Percentiles rank a stretch among this genome's conserved stretches.
These are phyloP conservation scores for Monodelphis domestica DNA, from an alignment of 2,797 vertebrate genomes.

Conservation along the genomic window DNA sequence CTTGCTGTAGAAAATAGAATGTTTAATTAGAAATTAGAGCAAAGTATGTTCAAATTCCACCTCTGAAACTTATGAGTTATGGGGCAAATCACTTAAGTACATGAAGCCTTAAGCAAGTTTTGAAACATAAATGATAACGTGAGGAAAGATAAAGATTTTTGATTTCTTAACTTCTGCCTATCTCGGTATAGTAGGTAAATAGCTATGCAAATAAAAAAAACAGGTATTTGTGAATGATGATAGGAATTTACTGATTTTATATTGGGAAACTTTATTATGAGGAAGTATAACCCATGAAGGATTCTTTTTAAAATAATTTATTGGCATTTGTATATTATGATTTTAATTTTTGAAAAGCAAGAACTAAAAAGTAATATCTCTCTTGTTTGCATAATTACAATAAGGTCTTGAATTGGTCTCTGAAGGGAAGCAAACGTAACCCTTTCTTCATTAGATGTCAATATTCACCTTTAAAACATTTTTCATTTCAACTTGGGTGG, in stretches of 20 bases:
- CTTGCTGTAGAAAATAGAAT: no score
- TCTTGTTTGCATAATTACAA: constrained; percentile 49
- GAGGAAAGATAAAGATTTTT: no score
- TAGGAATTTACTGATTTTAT: constrained; percentile 44
- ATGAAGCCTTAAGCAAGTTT: no score
- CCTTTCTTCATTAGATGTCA: constrained; percentile 67
- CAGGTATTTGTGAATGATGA: no score
- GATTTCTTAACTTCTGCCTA: no score
- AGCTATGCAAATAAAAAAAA: no score
- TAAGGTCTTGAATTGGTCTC: constrained; percentile 57
- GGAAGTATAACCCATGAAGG: constrained; percentile 47
- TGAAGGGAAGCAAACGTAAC: constrained; percentile 61
- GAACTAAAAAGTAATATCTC: constrained; percentile 65
- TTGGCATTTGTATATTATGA: constrained; percentile 51
- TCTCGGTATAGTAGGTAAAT: no score
- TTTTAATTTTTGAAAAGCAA: constrained; percentile 62
- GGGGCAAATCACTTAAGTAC: no score
- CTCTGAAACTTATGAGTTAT: no score
- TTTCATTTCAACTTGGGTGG: constrained; percentile 55
- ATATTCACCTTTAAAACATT: constrained; percentile 69
- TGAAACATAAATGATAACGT: no score
- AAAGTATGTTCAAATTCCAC: no score
- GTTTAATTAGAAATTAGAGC: no score
- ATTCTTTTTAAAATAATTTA: constrained; percentile 58
- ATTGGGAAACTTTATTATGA: constrained; percentile 55